Evolutionary conservation across 2,797 vertebrate species (phyloP).

Genomic region (Acanthopagrus latus): DNA sequence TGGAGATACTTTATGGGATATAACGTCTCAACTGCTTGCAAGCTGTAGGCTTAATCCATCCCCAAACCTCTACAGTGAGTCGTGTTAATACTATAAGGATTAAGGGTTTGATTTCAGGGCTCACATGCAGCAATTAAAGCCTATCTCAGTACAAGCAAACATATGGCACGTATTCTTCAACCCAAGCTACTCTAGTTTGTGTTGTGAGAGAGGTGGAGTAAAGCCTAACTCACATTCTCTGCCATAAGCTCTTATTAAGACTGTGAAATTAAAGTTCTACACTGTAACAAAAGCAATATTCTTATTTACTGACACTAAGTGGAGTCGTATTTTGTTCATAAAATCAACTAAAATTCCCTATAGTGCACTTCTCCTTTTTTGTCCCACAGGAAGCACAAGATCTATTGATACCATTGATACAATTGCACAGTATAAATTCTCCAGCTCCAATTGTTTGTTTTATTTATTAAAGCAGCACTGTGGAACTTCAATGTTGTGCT

Average conservation of each 20-base stretch:
- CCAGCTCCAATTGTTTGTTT: too few species aligned
- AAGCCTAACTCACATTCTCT: neutral
- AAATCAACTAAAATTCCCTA: too few species aligned
- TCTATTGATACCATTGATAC: too few species aligned
- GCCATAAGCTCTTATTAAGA: neutral
- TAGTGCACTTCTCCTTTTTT: too few species aligned
- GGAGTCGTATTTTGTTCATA: too few species aligned
- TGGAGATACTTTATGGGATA: conserved; percentile 8
- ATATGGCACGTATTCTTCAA: conserved; percentile 49
- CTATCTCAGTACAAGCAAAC: conserved; percentile 41
- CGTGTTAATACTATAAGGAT: conserved; percentile 62
- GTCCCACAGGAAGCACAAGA: too few species aligned
- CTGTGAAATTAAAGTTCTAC: neutral
- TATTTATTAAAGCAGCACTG: too few species aligned
- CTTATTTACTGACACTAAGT: too few species aligned
- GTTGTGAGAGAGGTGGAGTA: neutral
- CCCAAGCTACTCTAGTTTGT: conserved; percentile 19
- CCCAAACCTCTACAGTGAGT: conserved; percentile 42
- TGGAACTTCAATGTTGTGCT: too few species aligned
- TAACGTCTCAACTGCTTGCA: conserved; percentile 38
- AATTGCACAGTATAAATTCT: too few species aligned
- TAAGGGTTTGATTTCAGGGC: conserved; percentile 72
- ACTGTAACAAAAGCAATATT: too few species aligned
- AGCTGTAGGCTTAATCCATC: conserved; percentile 45
- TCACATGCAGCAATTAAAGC: conserved; percentile 60